Base-by-base conservation (phyloP, 2,113 vertebrate species). In the Caloenas nicobarica region DNA sequence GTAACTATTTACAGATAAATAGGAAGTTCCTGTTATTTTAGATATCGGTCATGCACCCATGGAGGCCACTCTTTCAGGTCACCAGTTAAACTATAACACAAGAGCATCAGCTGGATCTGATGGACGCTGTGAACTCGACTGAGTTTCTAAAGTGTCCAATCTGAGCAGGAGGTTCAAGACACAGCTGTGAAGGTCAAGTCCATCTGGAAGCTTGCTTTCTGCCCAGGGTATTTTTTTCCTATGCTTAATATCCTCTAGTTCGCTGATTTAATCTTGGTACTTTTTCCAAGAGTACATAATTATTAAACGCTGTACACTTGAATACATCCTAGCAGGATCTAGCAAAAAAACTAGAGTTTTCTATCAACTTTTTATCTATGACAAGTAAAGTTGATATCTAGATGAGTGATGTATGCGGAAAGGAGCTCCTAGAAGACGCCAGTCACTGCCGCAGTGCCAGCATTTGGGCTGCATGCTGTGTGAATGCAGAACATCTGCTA, bases 381-480 rank as follows among this genome's bases (percentile, higher is more conserved):
- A 19, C 2, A 54, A 62, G 65, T 10, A 34, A 33, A 4, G 44
- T 10, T 17, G 57, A 14, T 68, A 25, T 16, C 13, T 25, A 3
- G 21, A 3, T 3, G 73, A 31, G 40, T 7, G 65, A 38, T 25
- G 33, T 1, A 2, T 10, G 14, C 26, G 72, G 73, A 58, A 10
- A 88, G 22, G 23, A 58, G n/a, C n/a, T 61, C 38, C 21, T 23
- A 15, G 33, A 26, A 58, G 72, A 31, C 8, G 3, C 8, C 34
- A 7, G 16, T 17, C 50, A 7, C 48, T 34, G 21, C 17, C 1
- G 0, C n/a, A 21, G 21, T 44, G 28, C 6, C 62, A 10, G 24
- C 64, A 1, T 7, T 15, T 5, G 11, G 68, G 50, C 25, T 83
- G 13, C 3, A 2, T 11, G 54, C 28, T 79, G 2, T 16, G 16